Conservation (phyloP, 2,888 invertebrate species). For the Eudemis profundana region DNA sequence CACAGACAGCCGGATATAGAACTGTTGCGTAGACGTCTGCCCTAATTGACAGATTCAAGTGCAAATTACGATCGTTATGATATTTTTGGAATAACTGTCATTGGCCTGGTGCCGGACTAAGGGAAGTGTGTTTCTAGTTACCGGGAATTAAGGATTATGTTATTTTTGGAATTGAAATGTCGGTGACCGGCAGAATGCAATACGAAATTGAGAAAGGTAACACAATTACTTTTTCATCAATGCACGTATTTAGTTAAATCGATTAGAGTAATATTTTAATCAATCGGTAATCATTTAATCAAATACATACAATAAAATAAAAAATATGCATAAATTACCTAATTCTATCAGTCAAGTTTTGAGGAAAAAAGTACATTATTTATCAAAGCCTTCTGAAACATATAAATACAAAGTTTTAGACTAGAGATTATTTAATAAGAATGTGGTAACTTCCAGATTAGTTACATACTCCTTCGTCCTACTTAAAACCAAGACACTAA, state of each 20-base stretch:
- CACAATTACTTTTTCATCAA: no score
- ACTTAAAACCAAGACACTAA: slow-evolving; percentile 16
- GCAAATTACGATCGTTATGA: slow-evolving; percentile 38
- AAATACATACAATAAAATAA: no score
- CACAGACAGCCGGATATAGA: slow-evolving; percentile 60
- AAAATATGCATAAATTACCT: no score
- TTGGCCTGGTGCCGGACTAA: slow-evolving; percentile 15
- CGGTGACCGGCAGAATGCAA: not conserved
- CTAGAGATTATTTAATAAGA: no score
- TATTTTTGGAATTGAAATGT: slow-evolving; percentile 3
- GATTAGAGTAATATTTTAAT: no score
- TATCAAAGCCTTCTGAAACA: no score
- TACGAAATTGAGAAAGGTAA: not conserved
- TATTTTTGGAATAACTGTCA: slow-evolving; percentile 25
- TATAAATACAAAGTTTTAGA: no score
- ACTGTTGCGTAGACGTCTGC: slow-evolving; percentile 54
- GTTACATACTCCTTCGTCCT: slow-evolving; percentile 11
- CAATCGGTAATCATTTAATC: no score
- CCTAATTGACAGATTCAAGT: slow-evolving; percentile 55
- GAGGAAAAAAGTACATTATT: no score
- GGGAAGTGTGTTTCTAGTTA: slow-evolving; percentile 15
- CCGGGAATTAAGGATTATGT: not conserved
- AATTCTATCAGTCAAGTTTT: no score
- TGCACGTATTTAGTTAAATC: no score
- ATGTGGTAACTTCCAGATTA: slow-evolving; percentile 8